Evolutionary conservation across 2,797 vertebrate species (phyloP).

Genomic region (Chlorospingus flavigularis): DNA sequence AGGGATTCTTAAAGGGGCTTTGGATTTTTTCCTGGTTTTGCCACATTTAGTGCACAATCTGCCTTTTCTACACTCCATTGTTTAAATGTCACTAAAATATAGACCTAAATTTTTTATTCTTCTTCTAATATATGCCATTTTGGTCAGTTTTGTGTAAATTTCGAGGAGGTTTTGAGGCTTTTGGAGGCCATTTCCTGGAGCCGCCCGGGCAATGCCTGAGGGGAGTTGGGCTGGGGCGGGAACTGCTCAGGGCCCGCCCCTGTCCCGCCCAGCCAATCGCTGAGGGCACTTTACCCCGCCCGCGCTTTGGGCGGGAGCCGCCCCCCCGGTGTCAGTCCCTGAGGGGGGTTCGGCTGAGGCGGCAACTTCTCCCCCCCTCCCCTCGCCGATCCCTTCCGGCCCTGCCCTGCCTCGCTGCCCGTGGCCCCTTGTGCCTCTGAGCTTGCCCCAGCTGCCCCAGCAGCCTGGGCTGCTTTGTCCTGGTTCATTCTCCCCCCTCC

Average conservation of each 20-base stretch:
- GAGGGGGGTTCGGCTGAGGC: too few relatives aligned
- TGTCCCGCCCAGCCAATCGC: background rate
- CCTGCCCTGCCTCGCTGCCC: too few relatives aligned
- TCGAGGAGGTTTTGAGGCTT: background rate
- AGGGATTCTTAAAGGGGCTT: background rate
- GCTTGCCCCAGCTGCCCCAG: too few relatives aligned
- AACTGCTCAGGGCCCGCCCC: too few relatives aligned
- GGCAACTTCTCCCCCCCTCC: too few relatives aligned
- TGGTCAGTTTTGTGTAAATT: background rate
- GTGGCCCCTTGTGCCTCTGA: background rate
- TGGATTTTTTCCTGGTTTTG: background rate
- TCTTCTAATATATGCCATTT: background rate
- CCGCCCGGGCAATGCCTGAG: background rate
- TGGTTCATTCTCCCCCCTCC: background rate
- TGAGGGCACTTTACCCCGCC: too few relatives aligned
- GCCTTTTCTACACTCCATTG: background rate
- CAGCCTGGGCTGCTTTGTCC: background rate
- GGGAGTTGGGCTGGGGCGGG: background rate
- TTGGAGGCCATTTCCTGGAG: background rate
- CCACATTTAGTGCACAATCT: background rate
- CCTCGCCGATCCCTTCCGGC: too few relatives aligned
- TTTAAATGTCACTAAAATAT: background rate
- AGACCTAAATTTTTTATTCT: too few relatives aligned
- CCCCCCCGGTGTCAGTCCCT: too few relatives aligned
- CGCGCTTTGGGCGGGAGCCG: too few relatives aligned